These are phyloP conservation scores for Luehdorfia chinensis DNA, from an alignment of 1,140 invertebrate species.

Conservation along the genomic window DNA sequence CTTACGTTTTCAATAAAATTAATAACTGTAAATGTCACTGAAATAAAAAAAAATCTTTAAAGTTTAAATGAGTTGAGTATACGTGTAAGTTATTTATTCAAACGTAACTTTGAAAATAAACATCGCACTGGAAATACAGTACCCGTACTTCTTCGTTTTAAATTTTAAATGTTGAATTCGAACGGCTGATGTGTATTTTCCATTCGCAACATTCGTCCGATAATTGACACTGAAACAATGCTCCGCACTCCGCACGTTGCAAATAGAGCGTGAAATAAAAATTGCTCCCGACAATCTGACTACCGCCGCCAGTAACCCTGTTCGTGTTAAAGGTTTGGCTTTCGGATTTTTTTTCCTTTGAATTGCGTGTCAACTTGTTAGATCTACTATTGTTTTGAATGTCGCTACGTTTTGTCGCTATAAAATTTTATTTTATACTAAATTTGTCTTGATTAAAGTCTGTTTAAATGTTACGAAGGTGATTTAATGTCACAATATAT, in stretches of 20 bases:
- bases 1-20: no score
- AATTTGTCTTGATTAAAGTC: no score
- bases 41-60: no score
- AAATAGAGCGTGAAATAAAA: constrained; percentile 11
- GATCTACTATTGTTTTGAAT: constrained; percentile 9
- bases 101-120: no score
- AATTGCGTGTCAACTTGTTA: constrained; percentile 7
- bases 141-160: not conserved
- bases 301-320: constrained; percentile 1
- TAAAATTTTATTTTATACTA: not conserved
- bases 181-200: constrained; percentile 11
- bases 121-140: no score
- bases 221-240: constrained; percentile 37
- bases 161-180: not conserved
- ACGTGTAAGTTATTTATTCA: no score
- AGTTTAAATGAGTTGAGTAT: no score
- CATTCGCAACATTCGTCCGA: constrained; percentile 18
- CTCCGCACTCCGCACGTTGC: not conserved
- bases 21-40: no score
- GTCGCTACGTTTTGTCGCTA: not conserved
- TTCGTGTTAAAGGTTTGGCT: not conserved
- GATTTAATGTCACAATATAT: no score
- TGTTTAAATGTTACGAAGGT: no score
- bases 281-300: constrained; percentile 7
- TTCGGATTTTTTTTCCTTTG: constrained; percentile 1